phyloP scores from a whole-genome alignment of 1,140 invertebrate genomes.

The Ceratosolen solmsi region DNA sequence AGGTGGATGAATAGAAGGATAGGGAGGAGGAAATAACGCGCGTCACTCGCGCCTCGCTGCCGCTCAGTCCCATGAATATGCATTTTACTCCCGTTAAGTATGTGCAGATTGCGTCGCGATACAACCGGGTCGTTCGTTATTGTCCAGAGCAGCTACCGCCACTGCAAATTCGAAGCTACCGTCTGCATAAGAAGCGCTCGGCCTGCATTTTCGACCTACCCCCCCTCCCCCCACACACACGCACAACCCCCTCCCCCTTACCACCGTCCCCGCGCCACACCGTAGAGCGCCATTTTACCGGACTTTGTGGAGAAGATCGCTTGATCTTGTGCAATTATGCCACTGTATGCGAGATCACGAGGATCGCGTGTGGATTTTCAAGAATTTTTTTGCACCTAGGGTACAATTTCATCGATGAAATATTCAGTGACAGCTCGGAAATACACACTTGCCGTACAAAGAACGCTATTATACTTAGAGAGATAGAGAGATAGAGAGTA shows the following conservation, averaged over 20 bases:
- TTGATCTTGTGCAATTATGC: neutral
- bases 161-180: conserved; percentile 61
- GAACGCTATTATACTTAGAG: neutral
- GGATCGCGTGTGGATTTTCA: neutral
- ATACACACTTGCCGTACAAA: neutral
- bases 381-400: neutral
- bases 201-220: neutral
- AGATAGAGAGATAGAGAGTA: too few species aligned
- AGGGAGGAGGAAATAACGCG: conserved; percentile 57
- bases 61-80: conserved; percentile 69
- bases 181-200: neutral
- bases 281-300: too few species aligned
- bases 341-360: neutral
- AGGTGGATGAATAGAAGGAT: conserved; percentile 41
- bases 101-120: conserved; percentile 73
- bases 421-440: neutral
- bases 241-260: neutral
- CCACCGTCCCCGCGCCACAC: too few species aligned
- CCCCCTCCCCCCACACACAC: neutral
- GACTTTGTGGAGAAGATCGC: neutral
- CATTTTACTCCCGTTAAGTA: conserved; percentile 73
- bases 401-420: neutral
- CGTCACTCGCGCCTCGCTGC: conserved; percentile 63
- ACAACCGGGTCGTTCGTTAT: conserved; percentile 72
- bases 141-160: conserved; percentile 66